phyloP scores from a whole-genome alignment of 2,113 vertebrate genomes.

The Enhydra lutris region DNA sequence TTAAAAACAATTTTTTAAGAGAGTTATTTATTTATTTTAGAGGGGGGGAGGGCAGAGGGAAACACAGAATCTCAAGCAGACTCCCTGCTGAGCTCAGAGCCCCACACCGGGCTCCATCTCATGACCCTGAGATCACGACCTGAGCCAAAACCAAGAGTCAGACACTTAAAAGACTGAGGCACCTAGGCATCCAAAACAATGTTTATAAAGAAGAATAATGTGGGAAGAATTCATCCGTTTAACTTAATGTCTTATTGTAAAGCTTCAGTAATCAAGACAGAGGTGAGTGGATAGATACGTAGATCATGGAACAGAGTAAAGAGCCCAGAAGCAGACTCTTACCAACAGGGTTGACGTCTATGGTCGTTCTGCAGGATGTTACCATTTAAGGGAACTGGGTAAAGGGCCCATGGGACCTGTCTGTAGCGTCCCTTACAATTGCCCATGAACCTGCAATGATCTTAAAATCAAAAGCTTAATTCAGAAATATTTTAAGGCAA shows the following conservation, averaged over 20 bases:
- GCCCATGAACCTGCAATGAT: background rate
- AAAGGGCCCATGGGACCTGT: background rate
- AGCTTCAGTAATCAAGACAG: background rate
- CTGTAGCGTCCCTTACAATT: background rate
- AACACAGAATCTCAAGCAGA: background rate
- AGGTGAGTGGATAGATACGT: fast-evolving
- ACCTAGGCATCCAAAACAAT: background rate
- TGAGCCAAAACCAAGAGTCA: background rate
- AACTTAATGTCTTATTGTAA: fast-evolving
- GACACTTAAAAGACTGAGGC: background rate
- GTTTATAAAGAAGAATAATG: background rate
- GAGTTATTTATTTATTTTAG: background rate
- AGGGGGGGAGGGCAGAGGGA: background rate
- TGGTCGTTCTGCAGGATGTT: background rate
- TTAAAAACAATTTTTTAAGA: background rate
- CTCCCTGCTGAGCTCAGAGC: background rate
- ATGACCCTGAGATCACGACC: background rate
- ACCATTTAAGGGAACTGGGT: too few relatives aligned
- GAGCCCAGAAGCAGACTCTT: background rate
- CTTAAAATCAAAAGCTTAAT: background rate
- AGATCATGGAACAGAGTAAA: background rate
- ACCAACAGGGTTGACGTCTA: background rate
- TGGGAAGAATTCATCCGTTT: background rate
- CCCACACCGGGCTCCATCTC: background rate
- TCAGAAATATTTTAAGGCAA: background rate